Conservation (phyloP, 2,797 vertebrate genomes). For the Takifugu rubripes region DNA sequence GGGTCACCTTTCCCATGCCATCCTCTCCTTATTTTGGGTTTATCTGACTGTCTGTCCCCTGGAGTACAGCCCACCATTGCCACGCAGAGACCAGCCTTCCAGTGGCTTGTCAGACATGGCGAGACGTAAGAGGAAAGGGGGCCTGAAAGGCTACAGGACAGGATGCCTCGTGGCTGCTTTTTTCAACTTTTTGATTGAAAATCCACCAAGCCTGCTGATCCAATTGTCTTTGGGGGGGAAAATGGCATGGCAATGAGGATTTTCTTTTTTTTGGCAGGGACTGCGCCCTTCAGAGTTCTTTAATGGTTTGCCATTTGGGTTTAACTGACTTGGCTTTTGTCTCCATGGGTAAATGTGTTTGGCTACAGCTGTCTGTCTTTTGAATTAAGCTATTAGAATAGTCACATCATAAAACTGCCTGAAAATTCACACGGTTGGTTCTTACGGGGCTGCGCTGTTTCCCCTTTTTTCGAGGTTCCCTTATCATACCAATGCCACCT, state of each 20-base stretch:
- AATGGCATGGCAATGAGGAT: slow-evolving; percentile 11
- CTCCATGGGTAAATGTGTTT: slow-evolving; percentile 14
- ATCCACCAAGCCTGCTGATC: slow-evolving; percentile 48
- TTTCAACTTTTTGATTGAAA: slow-evolving; percentile 51
- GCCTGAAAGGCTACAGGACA: slow-evolving; percentile 44
- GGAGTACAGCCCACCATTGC: slow-evolving; percentile 48
- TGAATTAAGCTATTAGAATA: slow-evolving; percentile 3
- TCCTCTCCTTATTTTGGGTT: slow-evolving; percentile 55
- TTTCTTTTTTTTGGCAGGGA: slow-evolving; percentile 13
- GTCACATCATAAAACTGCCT: too few relatives aligned
- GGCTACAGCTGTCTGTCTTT: slow-evolving; percentile 4
- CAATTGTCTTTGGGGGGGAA: slow-evolving; percentile 31
- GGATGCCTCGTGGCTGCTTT: slow-evolving; percentile 60
- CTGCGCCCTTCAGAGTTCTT: slow-evolving; percentile 24
- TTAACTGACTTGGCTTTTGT: slow-evolving; percentile 31
- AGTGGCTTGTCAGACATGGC: slow-evolving; percentile 56
- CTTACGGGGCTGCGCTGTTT: too few relatives aligned
- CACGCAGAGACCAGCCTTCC: slow-evolving; percentile 39
- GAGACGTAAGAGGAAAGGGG: slow-evolving; percentile 39
- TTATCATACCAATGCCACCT: too few relatives aligned
- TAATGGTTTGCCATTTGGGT: slow-evolving; percentile 36
- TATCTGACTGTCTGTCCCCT: slow-evolving; percentile 51
- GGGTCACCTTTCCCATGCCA: slow-evolving; percentile 18
- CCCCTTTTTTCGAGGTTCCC: too few relatives aligned
- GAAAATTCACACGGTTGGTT: too few relatives aligned